Conservation (phyloP, 2,113 vertebrate genomes). For the Hemiprocne comata region DNA sequence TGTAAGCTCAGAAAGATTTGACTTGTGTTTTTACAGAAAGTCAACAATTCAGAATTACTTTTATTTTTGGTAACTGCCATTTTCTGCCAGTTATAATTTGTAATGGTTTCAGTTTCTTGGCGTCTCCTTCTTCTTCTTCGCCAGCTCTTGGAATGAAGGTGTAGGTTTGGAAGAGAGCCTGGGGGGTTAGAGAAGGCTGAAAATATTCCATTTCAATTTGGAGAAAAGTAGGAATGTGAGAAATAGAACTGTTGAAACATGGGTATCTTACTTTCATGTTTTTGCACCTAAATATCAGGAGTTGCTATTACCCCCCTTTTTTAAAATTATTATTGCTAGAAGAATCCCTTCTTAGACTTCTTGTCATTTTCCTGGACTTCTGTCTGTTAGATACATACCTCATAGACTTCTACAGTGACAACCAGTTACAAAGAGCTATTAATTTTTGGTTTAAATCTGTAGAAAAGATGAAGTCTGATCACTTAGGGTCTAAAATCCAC, state of each 20-base stretch:
- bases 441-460: neutral
- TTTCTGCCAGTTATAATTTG: neutral
- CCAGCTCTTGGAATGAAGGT: neutral
- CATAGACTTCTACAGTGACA: neutral
- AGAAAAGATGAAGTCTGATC: neutral
- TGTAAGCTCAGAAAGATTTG: neutral
- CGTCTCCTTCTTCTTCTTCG: neutral
- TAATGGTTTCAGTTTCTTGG: neutral
- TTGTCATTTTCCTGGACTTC: neutral
- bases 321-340: neutral
- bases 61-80: neutral
- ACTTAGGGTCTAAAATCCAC: neutral
- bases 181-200: neutral
- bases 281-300: neutral
- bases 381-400: neutral
- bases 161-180: neutral
- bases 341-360: neutral
- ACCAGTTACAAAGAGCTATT: neutral
- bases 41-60: neutral
- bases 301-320: fast-evolving
- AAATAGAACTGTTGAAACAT: neutral
- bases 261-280: neutral
- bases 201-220: neutral
- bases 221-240: neutral
- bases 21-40: neutral